Evolutionary conservation across 2,113 vertebrate genomes (phyloP).

Genomic region (Crypturellus undulatus): DNA sequence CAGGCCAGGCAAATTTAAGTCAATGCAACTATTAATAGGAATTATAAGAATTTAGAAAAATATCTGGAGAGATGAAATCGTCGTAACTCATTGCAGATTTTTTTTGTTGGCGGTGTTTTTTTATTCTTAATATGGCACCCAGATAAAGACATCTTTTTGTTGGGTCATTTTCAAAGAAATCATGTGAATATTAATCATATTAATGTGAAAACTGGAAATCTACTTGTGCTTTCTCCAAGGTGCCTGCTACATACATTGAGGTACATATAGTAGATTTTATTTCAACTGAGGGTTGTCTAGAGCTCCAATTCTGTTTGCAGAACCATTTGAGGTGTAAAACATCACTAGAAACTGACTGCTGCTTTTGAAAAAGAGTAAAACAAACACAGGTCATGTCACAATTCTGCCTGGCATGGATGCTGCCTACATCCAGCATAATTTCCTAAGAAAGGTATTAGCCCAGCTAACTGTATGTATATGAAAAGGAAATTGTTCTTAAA

Average conservation of each 20-base stretch:
- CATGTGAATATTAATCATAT: not conserved
- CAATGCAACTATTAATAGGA: not conserved
- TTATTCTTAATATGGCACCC: conserved; percentile 31
- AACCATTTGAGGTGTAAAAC: conserved; percentile 11
- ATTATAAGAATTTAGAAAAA: not conserved
- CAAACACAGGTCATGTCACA: conserved; percentile 1
- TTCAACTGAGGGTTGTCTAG: conserved; percentile 56
- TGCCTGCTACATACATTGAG: conserved; percentile 39
- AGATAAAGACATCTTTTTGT: conserved; percentile 48
- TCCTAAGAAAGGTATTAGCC: conserved; percentile 3
- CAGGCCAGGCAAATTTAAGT: not conserved
- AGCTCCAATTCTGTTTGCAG: not conserved
- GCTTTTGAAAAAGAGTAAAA: not conserved
- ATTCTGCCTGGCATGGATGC: not conserved
- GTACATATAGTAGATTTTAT: conserved; percentile 1
- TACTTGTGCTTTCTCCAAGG: not conserved
- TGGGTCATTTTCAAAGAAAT: conserved; percentile 47
- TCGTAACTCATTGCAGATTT: not conserved
- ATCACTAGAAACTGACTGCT: not conserved
- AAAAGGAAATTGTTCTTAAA: conserved; percentile 35
- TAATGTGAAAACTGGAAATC: not conserved
- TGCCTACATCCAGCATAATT: conserved; percentile 12
- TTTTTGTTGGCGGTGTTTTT: not conserved
- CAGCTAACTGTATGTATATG: not conserved
- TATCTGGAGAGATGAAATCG: not conserved